Evolutionary conservation across 1,140 invertebrate genomes (phyloP).

Genomic region (Melanaphis sacchari): DNA sequence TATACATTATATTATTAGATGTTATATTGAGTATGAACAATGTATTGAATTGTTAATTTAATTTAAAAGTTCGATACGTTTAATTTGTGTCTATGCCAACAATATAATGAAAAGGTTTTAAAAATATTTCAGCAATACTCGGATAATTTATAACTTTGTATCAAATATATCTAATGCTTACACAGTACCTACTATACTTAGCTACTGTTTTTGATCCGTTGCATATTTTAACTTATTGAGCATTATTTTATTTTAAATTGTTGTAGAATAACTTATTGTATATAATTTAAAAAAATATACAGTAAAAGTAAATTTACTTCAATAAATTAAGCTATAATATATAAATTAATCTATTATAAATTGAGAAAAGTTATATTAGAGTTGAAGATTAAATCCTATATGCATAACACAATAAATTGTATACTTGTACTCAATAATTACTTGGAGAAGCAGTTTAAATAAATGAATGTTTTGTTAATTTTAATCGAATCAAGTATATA

Average conservation of each 20-base stretch:
- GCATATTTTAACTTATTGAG: background rate
- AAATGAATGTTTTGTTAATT: background rate
- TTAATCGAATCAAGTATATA: too few species aligned
- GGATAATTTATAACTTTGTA: background rate
- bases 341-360: background rate
- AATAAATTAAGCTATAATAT: background rate
- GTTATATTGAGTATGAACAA: background rate
- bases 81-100: background rate
- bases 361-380: background rate
- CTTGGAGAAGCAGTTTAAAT: background rate
- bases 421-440: background rate
- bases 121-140: background rate
- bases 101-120: background rate
- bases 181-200: background rate
- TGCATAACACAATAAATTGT: background rate
- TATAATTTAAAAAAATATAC: background rate
- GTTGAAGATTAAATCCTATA: background rate
- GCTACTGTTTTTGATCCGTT: background rate
- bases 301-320: background rate
- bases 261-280: background rate
- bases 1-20: background rate
- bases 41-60: background rate
- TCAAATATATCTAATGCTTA: background rate
- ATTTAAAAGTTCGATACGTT: background rate
- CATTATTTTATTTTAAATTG: background rate